Conservation (phyloP, 1,140 invertebrate species). For the Stegodyphus mimosarum region DNA sequence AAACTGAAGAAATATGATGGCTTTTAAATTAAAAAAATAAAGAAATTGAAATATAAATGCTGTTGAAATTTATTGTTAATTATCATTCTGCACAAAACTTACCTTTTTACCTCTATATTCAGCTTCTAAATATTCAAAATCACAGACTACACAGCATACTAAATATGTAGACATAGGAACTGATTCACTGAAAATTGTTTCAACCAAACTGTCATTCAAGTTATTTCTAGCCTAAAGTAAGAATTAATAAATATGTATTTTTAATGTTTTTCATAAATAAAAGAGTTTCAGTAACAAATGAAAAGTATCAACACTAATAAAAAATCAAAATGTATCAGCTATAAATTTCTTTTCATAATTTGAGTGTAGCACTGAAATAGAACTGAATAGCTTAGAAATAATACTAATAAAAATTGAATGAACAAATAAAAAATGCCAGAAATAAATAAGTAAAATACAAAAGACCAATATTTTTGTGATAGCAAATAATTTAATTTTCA, state of each 20-base stretch:
- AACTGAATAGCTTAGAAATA: no score
- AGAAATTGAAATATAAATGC: not conserved
- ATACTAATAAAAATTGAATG: no score
- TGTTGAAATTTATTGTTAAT: no score
- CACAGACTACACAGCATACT: constrained; percentile 89
- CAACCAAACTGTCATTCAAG: not conserved
- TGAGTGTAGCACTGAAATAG: no score
- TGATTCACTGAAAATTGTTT: constrained; percentile 78
- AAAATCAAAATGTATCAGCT: no score
- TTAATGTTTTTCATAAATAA: not conserved
- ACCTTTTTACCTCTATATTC: constrained; percentile 26
- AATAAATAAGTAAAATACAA: no score
- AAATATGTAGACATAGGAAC: constrained; percentile 93
- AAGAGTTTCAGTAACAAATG: not conserved
- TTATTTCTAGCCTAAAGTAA: not conserved
- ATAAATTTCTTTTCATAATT: no score
- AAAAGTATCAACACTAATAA: not conserved
- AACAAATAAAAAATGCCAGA: no score
- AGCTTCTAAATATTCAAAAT: constrained; percentile 74
- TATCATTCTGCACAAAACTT: not conserved
- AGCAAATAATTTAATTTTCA: no score
- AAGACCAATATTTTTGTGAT: no score
- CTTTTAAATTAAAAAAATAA: not conserved
- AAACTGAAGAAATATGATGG: not conserved
- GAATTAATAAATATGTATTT: no score